These are phyloP conservation scores for Achroia grisella DNA, from an alignment of 1,140 invertebrate genomes.

Conservation along the genomic window DNA sequence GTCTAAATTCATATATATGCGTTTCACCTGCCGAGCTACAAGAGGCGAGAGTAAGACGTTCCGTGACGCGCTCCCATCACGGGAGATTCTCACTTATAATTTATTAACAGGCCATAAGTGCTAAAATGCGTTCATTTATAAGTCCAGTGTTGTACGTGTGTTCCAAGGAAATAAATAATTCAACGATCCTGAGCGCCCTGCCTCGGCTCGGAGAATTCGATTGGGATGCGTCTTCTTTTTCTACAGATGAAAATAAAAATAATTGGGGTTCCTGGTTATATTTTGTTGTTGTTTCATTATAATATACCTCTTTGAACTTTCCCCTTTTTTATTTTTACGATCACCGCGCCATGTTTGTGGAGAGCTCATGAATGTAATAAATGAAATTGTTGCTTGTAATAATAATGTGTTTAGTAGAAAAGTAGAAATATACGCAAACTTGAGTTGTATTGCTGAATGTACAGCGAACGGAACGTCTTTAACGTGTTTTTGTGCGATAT, in stretches of 20 bases:
- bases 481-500: too few species aligned
- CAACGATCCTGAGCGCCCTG: conserved; percentile 10
- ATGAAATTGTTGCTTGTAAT: too few species aligned
- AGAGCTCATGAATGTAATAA: too few species aligned
- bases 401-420: too few species aligned
- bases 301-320: too few species aligned
- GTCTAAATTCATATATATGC: neutral
- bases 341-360: too few species aligned
- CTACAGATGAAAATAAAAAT: conserved; percentile 7
- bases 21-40: conserved; percentile 2
- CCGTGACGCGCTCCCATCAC: conserved; percentile 44
- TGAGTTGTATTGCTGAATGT: too few species aligned
- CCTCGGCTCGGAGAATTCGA: conserved; percentile 11
- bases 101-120: conserved; percentile 72
- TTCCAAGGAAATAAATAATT: conserved; percentile 19
- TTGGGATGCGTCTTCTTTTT: conserved; percentile 10
- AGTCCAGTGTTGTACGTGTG: conserved; percentile 24
- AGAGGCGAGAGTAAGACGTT: conserved; percentile 7
- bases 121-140: conserved; percentile 69
- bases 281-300: neutral
- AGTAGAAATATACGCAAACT: too few species aligned
- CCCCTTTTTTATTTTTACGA: too few species aligned
- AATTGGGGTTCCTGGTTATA: conserved; percentile 1
- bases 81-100: conserved; percentile 55
- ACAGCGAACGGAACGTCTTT: too few species aligned